Conservation (phyloP, 2,113 vertebrate genomes). For the Sebastes schlegelii region DNA sequence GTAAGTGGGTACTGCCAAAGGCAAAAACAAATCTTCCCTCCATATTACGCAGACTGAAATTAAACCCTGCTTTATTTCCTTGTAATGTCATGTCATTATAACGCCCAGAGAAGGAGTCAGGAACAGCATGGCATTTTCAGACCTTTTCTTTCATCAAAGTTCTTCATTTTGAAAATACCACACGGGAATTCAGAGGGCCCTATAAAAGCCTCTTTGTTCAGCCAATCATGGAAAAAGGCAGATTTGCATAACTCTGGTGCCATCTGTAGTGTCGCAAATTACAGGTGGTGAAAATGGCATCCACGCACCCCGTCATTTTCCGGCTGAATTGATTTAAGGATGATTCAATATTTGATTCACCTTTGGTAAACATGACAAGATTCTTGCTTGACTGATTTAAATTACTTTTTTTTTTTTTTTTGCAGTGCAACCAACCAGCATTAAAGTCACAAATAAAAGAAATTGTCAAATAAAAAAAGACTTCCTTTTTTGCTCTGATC, state of each 20-base stretch:
- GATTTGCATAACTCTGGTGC: not conserved
- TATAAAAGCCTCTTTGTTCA: slow-evolving; percentile 24
- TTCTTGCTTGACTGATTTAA: slow-evolving; percentile 9
- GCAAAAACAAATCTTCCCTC: not conserved
- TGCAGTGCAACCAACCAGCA: not conserved
- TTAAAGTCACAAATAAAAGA: not conserved
- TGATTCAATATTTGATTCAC: slow-evolving; percentile 18
- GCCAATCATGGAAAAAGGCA: slow-evolving; percentile 35
- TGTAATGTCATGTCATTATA: not conserved
- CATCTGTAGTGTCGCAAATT: slow-evolving; percentile 29
- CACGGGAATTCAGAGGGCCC: slow-evolving; percentile 6
- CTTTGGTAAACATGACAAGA: slow-evolving; percentile 16
- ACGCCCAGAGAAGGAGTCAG: not conserved
- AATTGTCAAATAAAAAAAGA: not conserved
- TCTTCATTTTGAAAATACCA: slow-evolving; percentile 30
- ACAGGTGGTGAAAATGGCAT: slow-evolving; percentile 42
- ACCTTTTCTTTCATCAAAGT: slow-evolving; percentile 25
- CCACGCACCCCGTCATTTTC: slow-evolving; percentile 1
- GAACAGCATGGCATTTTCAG: slow-evolving; percentile 47
- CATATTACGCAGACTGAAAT: slow-evolving; percentile 9
- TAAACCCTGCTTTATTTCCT: not conserved
- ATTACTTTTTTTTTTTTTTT: not conserved
- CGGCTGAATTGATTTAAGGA: slow-evolving; percentile 20
- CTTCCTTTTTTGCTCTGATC: not conserved
- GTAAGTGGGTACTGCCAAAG: not conserved